A percentile compares a stretch with the other conserved stretches of the same genome.
These are phyloP conservation scores for Cenopis cana DNA, from an alignment of 2,888 invertebrate genomes.

Conservation along the genomic window DNA sequence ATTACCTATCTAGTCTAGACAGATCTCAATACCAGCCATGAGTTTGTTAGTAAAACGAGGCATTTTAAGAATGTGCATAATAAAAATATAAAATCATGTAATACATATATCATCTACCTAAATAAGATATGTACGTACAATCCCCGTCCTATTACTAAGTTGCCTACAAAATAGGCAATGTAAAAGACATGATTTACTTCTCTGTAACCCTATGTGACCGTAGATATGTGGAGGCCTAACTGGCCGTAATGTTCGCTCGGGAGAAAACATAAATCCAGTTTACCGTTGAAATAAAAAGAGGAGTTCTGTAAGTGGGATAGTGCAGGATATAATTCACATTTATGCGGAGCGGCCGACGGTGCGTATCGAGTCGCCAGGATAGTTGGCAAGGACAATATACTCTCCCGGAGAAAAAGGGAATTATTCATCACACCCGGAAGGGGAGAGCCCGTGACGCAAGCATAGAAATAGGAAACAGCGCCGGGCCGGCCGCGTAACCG, in stretches of 20 bases:
- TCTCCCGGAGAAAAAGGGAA: conserved; percentile 82
- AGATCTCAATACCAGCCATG: too few relatives aligned
- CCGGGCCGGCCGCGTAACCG: conserved; percentile 59
- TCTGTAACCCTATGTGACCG: conserved; percentile 48
- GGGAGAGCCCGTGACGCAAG: conserved; percentile 84
- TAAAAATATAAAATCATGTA: not conserved
- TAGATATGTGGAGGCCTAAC: conserved; percentile 60
- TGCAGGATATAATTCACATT: conserved; percentile 82
- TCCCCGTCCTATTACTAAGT: conserved; percentile 7
- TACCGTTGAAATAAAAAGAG: conserved; percentile 79
- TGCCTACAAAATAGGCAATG: conserved; percentile 27
- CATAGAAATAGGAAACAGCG: conserved; percentile 78
- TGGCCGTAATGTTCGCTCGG: conserved; percentile 67
- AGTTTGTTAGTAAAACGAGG: too few relatives aligned
- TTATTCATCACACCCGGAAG: conserved; percentile 86
- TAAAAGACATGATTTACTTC: conserved; percentile 43
- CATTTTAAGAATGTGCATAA: not conserved
- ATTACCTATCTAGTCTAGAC: too few relatives aligned
- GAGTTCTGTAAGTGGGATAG: conserved; percentile 78
- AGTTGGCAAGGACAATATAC: conserved; percentile 83
- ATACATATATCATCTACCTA: not conserved
- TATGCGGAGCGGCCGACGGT: conserved; percentile 78
- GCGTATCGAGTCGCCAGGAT: conserved; percentile 81
- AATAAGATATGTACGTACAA: not conserved
- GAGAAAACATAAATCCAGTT: conserved; percentile 74